Conservation (phyloP, 2,113 vertebrate genomes). For the Monopterus albus region DNA sequence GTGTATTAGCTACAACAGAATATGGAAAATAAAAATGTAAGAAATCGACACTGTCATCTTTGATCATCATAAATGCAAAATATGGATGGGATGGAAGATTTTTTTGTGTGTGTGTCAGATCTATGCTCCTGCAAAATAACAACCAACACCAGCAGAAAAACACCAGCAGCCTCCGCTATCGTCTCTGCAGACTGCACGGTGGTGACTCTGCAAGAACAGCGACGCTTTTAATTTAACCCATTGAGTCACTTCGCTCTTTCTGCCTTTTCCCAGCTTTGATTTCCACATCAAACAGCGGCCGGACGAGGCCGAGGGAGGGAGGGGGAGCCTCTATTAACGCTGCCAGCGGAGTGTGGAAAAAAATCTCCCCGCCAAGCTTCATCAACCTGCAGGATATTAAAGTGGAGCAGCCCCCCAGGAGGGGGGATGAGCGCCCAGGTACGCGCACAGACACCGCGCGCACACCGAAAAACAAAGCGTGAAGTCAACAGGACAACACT, state of each 20-base stretch:
- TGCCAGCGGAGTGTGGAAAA: constrained; percentile 84
- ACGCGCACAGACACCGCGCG: constrained; percentile 23
- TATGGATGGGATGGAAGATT: no score
- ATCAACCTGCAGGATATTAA: constrained; percentile 88
- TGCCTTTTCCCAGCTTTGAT: constrained; percentile 78
- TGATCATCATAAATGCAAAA: background rate
- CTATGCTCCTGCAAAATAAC: no score
- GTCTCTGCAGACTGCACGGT: constrained; percentile 61
- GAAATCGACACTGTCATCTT: background rate
- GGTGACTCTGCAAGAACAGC: constrained; percentile 74
- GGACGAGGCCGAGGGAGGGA: constrained; percentile 44
- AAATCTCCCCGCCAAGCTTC: constrained; percentile 85
- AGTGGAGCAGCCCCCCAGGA: constrained; percentile 72
- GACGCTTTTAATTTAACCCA: constrained; percentile 83
- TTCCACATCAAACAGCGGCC: constrained; percentile 84
- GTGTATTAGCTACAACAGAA: no score
- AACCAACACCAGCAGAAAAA: no score
- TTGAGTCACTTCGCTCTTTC: constrained; percentile 71
- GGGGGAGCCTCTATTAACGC: constrained; percentile 81
- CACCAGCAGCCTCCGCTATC: constrained; percentile 30
- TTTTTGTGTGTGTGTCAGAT: no score
- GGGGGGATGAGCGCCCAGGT: constrained; percentile 7
- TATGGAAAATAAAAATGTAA: no score
- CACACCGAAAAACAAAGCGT: constrained; percentile 38
- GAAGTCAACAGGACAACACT: background rate